Conservation (phyloP, 1,140 invertebrate genomes). For the Anastrepha obliqua region DNA sequence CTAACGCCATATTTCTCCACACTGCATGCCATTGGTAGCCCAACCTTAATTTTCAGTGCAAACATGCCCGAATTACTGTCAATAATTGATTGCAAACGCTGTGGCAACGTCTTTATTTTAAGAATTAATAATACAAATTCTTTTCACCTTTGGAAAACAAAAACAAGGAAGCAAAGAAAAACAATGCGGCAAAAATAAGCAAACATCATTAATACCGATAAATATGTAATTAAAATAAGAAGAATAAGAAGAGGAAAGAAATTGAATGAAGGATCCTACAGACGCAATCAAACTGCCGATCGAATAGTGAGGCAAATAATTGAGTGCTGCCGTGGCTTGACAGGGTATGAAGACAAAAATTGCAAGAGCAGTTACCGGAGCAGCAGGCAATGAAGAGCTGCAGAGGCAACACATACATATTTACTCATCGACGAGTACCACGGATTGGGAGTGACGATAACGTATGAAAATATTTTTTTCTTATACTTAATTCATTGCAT, state of each 20-base stretch:
- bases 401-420: background rate
- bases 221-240: background rate
- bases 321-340: background rate
- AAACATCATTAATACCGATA: constrained; percentile 28
- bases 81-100: background rate
- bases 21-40: background rate
- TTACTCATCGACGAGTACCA: background rate
- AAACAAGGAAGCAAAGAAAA: background rate
- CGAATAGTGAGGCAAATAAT: constrained; percentile 22
- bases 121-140: background rate
- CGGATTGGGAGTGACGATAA: background rate
- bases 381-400: background rate
- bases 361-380: background rate
- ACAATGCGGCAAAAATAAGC: background rate
- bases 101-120: background rate
- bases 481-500: background rate
- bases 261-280: constrained; percentile 11
- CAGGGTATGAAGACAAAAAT: background rate
- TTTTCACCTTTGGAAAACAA: background rate
- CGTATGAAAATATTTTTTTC: background rate
- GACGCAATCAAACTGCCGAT: constrained; percentile 33
- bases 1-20: no score
- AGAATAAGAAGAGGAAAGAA: background rate
- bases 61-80: background rate
- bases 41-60: background rate